Evolutionary conservation across 2,797 vertebrate species (phyloP), one percentile per base, ranked within the genome.

Genomic region (Myotis daubentonii): DNA sequence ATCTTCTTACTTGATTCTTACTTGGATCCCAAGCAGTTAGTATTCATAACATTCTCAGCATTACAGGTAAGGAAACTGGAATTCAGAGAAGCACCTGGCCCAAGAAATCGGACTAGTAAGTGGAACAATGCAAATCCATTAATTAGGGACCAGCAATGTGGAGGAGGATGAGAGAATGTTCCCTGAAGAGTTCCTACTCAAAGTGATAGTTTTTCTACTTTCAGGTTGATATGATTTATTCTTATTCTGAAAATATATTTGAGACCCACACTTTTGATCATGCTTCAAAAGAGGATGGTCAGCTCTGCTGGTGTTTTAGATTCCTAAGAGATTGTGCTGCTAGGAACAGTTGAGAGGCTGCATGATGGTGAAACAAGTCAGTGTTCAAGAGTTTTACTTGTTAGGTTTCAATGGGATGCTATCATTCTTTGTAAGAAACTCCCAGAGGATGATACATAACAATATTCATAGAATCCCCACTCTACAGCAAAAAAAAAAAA

Each of bases 401-500:
- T 47, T 20, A n/a, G 33, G 23, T 65, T 89, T 95, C 86, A 81
- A 89, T 68, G 38, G 38, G 28, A 71, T 53, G 47, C 23, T 23
- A 15, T 72, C 71, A 17, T 91, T 70, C 71, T 60, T 62, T 78
- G 51, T 84, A 53, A 66, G 23, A 38, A 74, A 33, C 53, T 68
- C 55, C 47, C 28, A 10, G 25, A 62, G 62, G 49, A 55, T 76
- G 36, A 66, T 33, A 11, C 1, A 3, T 33, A 49, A 28, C 20
- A 33, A 20, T 41, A 23, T 55, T 74, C 23, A 12, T 62, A 70
- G 36, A n/a, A 33, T 65, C 53, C n/a, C 10, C 30, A 10, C 92
- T 89, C 62, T 55, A 8, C 13, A 93, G 70, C 68, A n/a, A 80
- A 93, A 83, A 33, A 72, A 57, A 25, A 89, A 15, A 80, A 95